Percentiles rank a stretch among this genome's conserved stretches.
Conservation (phyloP, 2,797 vertebrate species). For the Potorous gilbertii region DNA sequence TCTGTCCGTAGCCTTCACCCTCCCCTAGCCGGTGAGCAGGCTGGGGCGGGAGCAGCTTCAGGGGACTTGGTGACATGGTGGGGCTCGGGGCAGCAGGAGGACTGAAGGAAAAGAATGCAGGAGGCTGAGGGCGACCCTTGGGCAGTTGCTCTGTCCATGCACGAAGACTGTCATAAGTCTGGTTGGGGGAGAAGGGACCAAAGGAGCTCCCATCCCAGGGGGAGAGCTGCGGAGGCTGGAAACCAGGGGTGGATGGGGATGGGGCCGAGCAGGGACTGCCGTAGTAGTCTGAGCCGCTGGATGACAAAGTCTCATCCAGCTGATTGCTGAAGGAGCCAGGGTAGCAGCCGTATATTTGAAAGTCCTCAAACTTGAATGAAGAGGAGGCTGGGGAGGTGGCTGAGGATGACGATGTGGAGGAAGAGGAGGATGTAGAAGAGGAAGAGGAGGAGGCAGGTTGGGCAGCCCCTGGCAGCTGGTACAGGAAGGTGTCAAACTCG, state of each 20-base stretch:
- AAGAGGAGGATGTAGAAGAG: constrained; percentile 78
- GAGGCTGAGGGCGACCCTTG: constrained; percentile 87
- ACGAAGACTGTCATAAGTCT: constrained; percentile 85
- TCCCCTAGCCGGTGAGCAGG: constrained; percentile 80
- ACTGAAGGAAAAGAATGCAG: constrained; percentile 90
- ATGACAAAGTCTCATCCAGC: constrained; percentile 90
- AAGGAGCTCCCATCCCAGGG: constrained; percentile 91
- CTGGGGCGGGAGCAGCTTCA: constrained; percentile 81
- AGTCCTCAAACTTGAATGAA: constrained; percentile 92
- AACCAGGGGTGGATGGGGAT: constrained; percentile 91
- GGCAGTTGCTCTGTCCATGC: constrained; percentile 86
- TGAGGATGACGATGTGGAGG: constrained; percentile 79
- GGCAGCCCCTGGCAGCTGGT: constrained; percentile 88
- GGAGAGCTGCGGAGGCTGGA: constrained; percentile 88
- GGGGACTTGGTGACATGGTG: constrained; percentile 66
- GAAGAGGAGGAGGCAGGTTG: constrained; percentile 81
- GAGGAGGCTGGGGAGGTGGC: constrained; percentile 80
- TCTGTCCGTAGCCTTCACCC: constrained; percentile 83
- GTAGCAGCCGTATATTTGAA: constrained; percentile 95
- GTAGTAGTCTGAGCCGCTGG: constrained; percentile 93
- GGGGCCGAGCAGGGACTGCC: constrained; percentile 91
- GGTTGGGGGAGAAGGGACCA: constrained; percentile 89
- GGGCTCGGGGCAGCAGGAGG: constrained; percentile 79
- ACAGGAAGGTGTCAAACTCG: constrained; percentile 94
- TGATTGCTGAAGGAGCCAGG: constrained; percentile 89